phyloP scores from a whole-genome alignment of 1,140 invertebrate genomes.

The Drosophila tropicalis region DNA sequence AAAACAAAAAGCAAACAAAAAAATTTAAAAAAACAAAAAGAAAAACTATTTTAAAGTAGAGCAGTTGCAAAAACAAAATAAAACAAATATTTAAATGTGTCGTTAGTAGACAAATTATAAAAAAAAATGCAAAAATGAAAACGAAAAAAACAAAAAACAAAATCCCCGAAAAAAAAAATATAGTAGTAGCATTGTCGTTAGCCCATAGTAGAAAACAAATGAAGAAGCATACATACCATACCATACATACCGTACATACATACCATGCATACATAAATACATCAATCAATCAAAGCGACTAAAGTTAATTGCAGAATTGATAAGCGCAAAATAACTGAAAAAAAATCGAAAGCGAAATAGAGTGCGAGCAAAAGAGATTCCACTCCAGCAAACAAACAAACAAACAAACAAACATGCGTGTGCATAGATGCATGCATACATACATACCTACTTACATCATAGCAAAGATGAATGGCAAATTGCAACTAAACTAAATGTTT shows the following conservation, averaged over 20 bases:
- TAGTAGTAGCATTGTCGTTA: conserved; percentile 80
- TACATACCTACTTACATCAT: conserved; percentile 29
- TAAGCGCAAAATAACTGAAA: no score
- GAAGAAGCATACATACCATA: conserved; percentile 73
- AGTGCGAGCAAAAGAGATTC: background rate
- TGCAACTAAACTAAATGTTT: conserved; percentile 56
- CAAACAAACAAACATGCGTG: conserved; percentile 40
- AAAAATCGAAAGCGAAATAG: background rate
- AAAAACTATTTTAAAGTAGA: conserved; percentile 80
- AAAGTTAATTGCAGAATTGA: background rate
- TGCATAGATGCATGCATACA: conserved; percentile 30
- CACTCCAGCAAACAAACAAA: conserved; percentile 44
- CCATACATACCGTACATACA: conserved; percentile 51
- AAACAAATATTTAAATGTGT: conserved; percentile 77
- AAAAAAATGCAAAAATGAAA: conserved; percentile 34
- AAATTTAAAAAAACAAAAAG: conserved; percentile 37
- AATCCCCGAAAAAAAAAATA: conserved; percentile 26
- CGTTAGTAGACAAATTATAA: conserved; percentile 59
- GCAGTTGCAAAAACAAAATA: conserved; percentile 62
- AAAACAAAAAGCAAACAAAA: conserved; percentile 43
- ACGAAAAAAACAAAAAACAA: conserved; percentile 25
- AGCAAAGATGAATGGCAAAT: conserved; percentile 35
- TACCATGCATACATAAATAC: conserved; percentile 42
- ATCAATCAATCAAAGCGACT: conserved; percentile 1
- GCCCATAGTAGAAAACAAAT: conserved; percentile 60